Conservation (phyloP, 2,113 vertebrate genomes). For the Misgurnus anguillicaudatus region DNA sequence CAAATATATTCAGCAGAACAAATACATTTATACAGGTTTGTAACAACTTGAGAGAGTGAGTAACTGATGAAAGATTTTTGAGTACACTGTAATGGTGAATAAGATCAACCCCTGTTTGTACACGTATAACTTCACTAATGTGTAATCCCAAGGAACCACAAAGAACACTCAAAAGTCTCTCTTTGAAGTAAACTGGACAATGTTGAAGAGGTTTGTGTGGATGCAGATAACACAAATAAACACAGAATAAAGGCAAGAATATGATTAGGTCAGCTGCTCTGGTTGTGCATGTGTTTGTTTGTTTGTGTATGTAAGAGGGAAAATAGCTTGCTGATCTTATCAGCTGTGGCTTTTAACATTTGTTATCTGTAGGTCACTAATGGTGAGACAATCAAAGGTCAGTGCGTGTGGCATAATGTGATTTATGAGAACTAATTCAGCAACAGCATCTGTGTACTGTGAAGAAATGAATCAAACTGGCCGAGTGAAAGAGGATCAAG, state of each 20-base stretch:
- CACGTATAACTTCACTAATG: not conserved
- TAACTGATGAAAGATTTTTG: too few species aligned
- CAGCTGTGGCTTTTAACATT: not conserved
- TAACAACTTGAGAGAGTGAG: too few species aligned
- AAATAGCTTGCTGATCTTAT: not conserved
- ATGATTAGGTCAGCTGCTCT: not conserved
- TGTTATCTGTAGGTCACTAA: not conserved
- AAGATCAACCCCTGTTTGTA: not conserved
- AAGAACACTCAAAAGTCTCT: not conserved
- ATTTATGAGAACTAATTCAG: not conserved
- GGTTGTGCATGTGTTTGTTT: conserved; percentile 5
- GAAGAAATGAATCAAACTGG: not conserved
- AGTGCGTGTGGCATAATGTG: not conserved
- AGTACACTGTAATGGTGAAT: too few species aligned
- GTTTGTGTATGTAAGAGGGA: not conserved
- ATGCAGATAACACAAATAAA: not conserved
- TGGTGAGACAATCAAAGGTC: not conserved
- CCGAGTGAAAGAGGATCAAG: not conserved
- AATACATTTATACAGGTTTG: too few species aligned
- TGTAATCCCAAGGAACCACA: not conserved
- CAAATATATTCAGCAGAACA: too few species aligned
- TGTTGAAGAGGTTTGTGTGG: not conserved
- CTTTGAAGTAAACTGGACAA: not conserved
- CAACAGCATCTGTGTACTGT: not conserved
- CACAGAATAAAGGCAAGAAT: not conserved